These are phyloP conservation scores for rabbit (Oryctolagus cuniculus) DNA, from an alignment of 2,113 vertebrate species.

Conservation along the genomic window mOryCun1.1 NC_091441.1:69438501-69439000, in stretches of 20 bases:
- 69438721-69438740: not conserved
- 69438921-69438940: too few relatives aligned
- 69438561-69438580: not conserved
- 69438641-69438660: too few relatives aligned
- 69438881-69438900: too few relatives aligned
- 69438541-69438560: not conserved
- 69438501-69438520: not conserved
- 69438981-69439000: too few relatives aligned
- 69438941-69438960: too few relatives aligned
- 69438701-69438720: not conserved
- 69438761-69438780: not conserved
- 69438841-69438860: too few relatives aligned
- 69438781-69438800: not conserved
- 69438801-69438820: too few relatives aligned
- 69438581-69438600: not conserved
- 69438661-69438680: not conserved
- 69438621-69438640: not conserved
- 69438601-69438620: not conserved
- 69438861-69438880: too few relatives aligned
- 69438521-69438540: not conserved
- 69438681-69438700: not conserved
- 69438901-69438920: too few relatives aligned
- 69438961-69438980: too few relatives aligned
- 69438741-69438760: not conserved
- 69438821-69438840: too few relatives aligned